Evolutionary conservation across 2,888 invertebrate genomes (phyloP).

Genomic region (Ditylenchus weischeri): DNA sequence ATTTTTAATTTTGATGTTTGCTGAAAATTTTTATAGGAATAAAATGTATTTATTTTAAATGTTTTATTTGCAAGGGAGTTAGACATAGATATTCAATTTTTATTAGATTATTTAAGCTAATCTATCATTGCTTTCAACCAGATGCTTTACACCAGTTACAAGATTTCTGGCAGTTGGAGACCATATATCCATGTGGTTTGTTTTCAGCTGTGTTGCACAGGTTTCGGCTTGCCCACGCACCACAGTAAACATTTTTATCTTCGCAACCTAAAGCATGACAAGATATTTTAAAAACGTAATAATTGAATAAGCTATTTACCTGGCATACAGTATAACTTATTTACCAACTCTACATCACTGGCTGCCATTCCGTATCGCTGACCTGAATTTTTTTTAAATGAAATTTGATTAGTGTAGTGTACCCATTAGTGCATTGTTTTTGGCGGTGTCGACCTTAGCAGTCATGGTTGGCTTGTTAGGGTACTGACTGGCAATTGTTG

Average conservation of each 20-base stretch:
- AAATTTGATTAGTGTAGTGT: constrained; percentile 31
- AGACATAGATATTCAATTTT: too few species aligned
- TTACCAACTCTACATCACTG: constrained; percentile 45
- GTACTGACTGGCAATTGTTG: constrained; percentile 45
- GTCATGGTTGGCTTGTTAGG: constrained; percentile 51
- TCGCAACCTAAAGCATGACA: constrained; percentile 17
- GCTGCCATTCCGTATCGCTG: constrained; percentile 46
- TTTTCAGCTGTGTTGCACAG: constrained; percentile 40
- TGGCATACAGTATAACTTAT: constrained; percentile 53
- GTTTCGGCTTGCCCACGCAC: constrained; percentile 49
- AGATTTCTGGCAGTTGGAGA: constrained; percentile 50
- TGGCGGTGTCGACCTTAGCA: constrained; percentile 29
- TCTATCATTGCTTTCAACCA: too few species aligned
- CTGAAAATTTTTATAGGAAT: too few species aligned
- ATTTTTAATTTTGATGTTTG: too few species aligned
- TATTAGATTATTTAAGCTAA: too few species aligned
- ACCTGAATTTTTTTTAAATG: constrained; percentile 33
- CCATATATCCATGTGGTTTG: constrained; percentile 41
- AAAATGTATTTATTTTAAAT: too few species aligned
- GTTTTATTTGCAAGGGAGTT: too few species aligned
- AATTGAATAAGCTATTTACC: constrained; percentile 10
- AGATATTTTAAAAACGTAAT: neutral
- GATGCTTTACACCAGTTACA: constrained; percentile 30
- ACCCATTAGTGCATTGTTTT: constrained; percentile 23
- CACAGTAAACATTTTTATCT: constrained; percentile 55